Base-by-base conservation (phyloP, 2,113 vertebrate species). In the Crotophaga sulcirostris region DNA sequence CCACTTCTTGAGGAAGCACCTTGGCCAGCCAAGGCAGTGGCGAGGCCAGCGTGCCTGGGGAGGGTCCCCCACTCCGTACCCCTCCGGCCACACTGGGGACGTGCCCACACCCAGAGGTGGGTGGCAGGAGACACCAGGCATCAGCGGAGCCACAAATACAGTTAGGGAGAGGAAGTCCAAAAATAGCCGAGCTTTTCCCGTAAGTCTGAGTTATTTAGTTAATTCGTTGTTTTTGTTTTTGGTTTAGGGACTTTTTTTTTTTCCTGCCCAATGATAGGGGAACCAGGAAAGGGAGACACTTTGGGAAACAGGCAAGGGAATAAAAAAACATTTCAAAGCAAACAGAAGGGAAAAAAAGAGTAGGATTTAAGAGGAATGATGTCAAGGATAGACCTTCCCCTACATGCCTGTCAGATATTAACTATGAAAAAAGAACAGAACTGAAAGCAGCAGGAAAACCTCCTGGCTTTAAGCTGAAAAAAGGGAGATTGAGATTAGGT, bases 141-240 rank as follows among this genome's bases (percentile, higher is more conserved):
- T 16, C 20, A 55, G 73, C 87, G 64, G 55, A 95, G 75, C 44
- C 94, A 94, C 63, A 90, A 89, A 85, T 80, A 76, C 69, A 91
- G 67, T 56, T 47, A 49, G 60, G 69, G 80, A 96, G 63, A 95
- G 95, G 96, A 97, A 97, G 90, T 96, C 87, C 87, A 92, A 93
- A 96, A 97, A 97, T 97, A 97, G 77, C 78, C 1, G 4, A 52
- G 75, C 60, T 93, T 94, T 97, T 97, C 97, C 95, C 94, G 88
- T 95, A 92, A 92, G 76, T 72, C 81, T 90, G 93, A 21, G 47
- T 88, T 89, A 72, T 78, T 94, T 94, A 72, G 76, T 90, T 87
- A 79, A 72, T 93, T 93, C 2, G 4, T 29, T 83, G 80, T 17
- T 87, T 42, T 4, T 92, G 45, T 3, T 88, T 93, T 90, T 34